Evolutionary conservation across 2,888 invertebrate species (phyloP), one percentile per base, ranked within the genome.

Genomic region (Anodontia alba): DNA sequence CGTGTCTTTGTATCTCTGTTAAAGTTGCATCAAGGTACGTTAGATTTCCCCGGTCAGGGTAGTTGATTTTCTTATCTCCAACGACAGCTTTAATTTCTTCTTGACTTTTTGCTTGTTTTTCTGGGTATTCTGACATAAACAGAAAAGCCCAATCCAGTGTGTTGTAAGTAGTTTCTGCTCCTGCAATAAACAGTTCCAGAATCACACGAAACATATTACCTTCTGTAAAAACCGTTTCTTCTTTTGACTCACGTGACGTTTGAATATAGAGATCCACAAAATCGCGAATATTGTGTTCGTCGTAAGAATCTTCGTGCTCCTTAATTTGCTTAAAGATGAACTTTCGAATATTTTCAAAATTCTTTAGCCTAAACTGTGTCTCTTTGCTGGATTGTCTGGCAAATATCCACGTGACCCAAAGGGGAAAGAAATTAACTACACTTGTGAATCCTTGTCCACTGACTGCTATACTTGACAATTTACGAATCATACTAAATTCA

Each of bases 141-240:
- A 62, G 62, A 31, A 62, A 33, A 20, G 62, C 62, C 62, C 62
- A 62, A 20, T 62, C 33, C 7, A 62, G 62, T 17, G 62, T 62
- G n/a, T 31, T 62, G n/a, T 8, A 62, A 1, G 62, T 62, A 8
- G 62, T 62, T 33, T 62, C 62, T 10, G 33, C 29, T 5, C 62
- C 62, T 5, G 33, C 62, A 33, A 62, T 20, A 29, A 62, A 62
- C 23, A 62, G 20, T 20, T 62, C 62, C 29, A 12, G 33, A 33
- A 62, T 62, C 2, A 62, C 33, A 2, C 23, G 62, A 20, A 62
- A 33, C 62, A 62, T 62, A 20, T 23, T 62, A 1, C 20, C 62
- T 33, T 62, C 26, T 26, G 54, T 54, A 26, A 54, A 46, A 54
- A 33, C 33, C 12, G 31, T 33, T 31, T 62, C 62, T 17, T 31